These are phyloP conservation scores for Pyrgilauda ruficollis DNA, from an alignment of 2,113 vertebrate genomes.

Conservation along the genomic window DNA sequence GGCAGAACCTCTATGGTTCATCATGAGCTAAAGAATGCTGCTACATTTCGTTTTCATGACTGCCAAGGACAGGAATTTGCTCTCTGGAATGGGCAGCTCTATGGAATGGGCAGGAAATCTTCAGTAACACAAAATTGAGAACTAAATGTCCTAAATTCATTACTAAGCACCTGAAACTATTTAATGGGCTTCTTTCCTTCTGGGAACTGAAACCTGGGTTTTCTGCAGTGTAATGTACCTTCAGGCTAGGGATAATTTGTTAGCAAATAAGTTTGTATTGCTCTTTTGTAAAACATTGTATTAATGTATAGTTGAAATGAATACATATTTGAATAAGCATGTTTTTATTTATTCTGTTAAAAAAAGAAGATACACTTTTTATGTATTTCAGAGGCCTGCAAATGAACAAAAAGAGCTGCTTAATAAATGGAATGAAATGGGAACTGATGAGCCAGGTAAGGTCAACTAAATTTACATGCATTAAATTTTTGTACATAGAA, in stretches of 20 bases:
- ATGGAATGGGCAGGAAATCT: neutral
- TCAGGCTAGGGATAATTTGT: neutral
- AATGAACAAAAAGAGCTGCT: conserved; percentile 91
- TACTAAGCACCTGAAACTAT: neutral
- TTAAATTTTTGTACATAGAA: neutral
- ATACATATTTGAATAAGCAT: neutral
- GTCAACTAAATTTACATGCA: neutral
- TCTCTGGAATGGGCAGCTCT: neutral
- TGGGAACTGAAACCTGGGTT: neutral
- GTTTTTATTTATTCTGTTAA: neutral
- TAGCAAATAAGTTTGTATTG: neutral
- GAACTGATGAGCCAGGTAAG: conserved; percentile 95
- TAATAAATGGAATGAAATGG: conserved; percentile 99
- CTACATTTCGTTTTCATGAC: neutral
- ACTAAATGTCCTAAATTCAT: neutral
- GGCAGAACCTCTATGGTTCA: neutral
- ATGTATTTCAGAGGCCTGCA: conserved; percentile 79
- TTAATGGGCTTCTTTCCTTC: neutral
- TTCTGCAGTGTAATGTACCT: neutral
- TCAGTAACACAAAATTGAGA: neutral
- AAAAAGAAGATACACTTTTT: conserved; percentile 14
- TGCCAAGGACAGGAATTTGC: neutral
- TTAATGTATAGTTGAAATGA: neutral
- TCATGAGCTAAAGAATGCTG: neutral
- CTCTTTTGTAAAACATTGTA: neutral